Evolutionary conservation across 2,888 invertebrate species (phyloP).

Genomic region (Epistrophe grossulariae): DNA sequence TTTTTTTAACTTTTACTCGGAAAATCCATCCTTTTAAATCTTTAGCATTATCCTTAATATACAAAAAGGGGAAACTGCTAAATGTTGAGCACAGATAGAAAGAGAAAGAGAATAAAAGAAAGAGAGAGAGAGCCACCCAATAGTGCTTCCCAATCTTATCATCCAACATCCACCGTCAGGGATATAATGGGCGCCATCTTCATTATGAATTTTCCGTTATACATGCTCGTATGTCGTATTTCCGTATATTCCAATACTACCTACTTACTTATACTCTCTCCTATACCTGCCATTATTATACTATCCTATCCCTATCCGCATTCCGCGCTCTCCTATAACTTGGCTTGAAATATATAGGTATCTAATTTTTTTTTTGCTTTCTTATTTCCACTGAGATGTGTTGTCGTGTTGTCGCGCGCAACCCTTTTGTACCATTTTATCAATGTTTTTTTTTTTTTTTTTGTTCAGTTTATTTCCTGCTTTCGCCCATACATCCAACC

Average conservation of each 20-base stretch:
- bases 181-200: conserved; percentile 19
- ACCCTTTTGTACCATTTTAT: no score
- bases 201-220: conserved; percentile 23
- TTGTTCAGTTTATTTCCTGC: no score
- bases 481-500: no score
- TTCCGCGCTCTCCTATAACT: no score
- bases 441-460: no score
- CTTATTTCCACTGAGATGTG: no score
- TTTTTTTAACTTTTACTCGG: neutral
- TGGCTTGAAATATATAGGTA: no score
- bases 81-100: neutral
- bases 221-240: neutral
- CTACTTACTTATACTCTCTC: no score
- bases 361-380: no score
- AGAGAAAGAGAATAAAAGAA: neutral
- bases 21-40: neutral
- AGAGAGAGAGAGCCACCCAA: neutral
- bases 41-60: neutral
- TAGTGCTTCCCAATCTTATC: neutral
- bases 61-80: neutral
- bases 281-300: no score
- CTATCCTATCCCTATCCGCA: no score
- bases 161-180: conserved; percentile 1
- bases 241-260: neutral
- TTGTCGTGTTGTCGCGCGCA: no score